Percentiles rank a stretch among this genome's conserved stretches.
Conservation (phyloP, 2,113 vertebrate genomes). For the Brienomyrus longianalis region DNA sequence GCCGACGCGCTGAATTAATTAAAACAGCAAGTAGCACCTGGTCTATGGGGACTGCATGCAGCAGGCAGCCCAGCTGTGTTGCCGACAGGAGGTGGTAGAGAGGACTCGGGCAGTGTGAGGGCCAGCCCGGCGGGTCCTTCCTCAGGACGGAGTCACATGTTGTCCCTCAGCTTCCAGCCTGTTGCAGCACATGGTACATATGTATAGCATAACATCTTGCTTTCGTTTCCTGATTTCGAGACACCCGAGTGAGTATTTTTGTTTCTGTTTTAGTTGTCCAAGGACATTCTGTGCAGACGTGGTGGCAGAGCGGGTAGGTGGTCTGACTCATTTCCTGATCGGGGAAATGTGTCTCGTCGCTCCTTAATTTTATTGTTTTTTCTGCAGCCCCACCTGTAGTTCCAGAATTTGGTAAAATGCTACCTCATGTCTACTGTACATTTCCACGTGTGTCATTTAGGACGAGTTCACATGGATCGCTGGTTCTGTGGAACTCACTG, state of each 20-base stretch:
- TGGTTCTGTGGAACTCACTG: background rate
- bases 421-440: background rate
- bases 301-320: background rate
- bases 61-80: background rate
- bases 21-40: background rate
- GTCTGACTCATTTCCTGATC: slow-evolving; percentile 9
- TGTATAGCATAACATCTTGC: background rate
- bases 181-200: background rate
- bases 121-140: background rate
- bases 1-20: background rate
- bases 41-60: background rate
- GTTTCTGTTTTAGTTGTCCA: background rate
- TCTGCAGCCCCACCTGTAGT: background rate
- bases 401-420: background rate
- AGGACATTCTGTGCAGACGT: background rate
- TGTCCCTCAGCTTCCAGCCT: background rate
- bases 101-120: background rate
- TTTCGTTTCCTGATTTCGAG: background rate
- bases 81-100: background rate
- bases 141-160: background rate
- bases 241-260: background rate
- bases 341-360: background rate
- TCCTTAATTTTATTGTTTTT: background rate
- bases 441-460: background rate
- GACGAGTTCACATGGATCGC: background rate